phyloP scores from a whole-genome alignment of 2,888 invertebrate genomes.

The Cryptops parisi region DNA sequence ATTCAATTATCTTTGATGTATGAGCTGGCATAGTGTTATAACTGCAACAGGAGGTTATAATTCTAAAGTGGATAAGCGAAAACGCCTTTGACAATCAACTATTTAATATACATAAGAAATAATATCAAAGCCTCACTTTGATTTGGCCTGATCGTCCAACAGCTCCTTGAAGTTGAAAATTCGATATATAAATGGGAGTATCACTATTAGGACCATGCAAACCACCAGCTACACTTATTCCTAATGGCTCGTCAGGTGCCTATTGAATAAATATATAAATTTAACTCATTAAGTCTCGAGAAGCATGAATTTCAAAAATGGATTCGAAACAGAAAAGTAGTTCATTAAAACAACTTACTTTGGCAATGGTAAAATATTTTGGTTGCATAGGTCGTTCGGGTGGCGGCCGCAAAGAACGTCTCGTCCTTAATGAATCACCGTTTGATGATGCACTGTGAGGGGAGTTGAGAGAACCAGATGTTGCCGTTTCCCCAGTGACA shows the following conservation, averaged over 20 bases:
- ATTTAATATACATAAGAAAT: background rate
- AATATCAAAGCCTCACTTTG: slow-evolving; percentile 26
- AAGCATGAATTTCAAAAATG: no score
- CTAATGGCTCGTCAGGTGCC: slow-evolving; percentile 33
- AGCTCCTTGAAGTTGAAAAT: slow-evolving; percentile 34
- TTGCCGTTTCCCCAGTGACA: background rate
- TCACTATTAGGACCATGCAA: slow-evolving; percentile 34
- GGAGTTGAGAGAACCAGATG: background rate
- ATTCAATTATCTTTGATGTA: no score
- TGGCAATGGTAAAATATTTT: slow-evolving; percentile 23
- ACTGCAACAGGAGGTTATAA: background rate
- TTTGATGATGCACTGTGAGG: background rate
- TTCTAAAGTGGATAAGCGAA: background rate
- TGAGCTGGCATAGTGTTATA: no score
- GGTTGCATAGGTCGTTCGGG: slow-evolving; percentile 13
- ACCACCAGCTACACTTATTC: slow-evolving; percentile 37
- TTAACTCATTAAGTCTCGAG: background rate
- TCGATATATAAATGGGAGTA: slow-evolving; percentile 37
- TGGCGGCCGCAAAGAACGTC: background rate
- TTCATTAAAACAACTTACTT: no score
- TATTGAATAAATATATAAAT: slow-evolving; percentile 18
- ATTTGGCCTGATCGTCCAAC: slow-evolving; percentile 32
- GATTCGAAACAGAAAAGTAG: no score
- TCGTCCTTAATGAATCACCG: background rate
- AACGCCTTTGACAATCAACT: no score